Percentiles rank a stretch among this genome's conserved stretches.
Evolutionary conservation across 2,888 invertebrate genomes (phyloP).

Genomic region (Pherbina coryleti): DNA sequence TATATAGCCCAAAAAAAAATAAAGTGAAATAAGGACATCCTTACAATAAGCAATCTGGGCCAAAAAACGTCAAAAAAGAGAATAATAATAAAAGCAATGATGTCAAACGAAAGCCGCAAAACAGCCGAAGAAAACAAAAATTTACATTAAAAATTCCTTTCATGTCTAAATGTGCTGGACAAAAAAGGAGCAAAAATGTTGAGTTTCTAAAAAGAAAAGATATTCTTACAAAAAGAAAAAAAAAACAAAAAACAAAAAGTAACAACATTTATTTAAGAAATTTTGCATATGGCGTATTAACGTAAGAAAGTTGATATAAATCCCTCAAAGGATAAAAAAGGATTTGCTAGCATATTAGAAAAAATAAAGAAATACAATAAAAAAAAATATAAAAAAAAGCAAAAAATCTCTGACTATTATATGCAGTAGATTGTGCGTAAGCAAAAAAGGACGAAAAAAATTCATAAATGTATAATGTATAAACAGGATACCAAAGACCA

Average conservation of each 20-base stretch:
- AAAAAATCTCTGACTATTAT: neutral
- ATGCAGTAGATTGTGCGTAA: conserved; percentile 14
- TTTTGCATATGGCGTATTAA: conserved; percentile 20
- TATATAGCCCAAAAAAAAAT: conserved; percentile 2
- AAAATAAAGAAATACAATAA: neutral
- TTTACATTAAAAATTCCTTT: conserved; percentile 58
- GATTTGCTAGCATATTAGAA: conserved; percentile 15
- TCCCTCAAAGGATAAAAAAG: conserved; percentile 34
- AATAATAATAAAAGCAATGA: conserved; percentile 42
- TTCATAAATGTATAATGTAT: neutral
- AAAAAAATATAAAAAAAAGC: neutral
- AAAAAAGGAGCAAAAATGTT: neutral
- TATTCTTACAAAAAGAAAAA: neutral
- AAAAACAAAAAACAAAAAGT: conserved; percentile 47
- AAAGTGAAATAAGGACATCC: neutral
- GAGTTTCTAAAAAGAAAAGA: conserved; percentile 5
- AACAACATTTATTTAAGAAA: conserved; percentile 35
- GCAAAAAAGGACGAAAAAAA: neutral
- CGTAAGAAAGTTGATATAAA: neutral
- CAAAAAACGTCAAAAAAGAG: neutral
- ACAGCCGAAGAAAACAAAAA: conserved; percentile 14
- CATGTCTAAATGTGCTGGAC: conserved; percentile 57
- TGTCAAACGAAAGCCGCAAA: conserved; percentile 17
- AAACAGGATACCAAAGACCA: neutral
- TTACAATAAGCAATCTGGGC: neutral